Base-by-base conservation (phyloP, 1,140 invertebrate genomes). In the Papilio xuthus region DNA sequence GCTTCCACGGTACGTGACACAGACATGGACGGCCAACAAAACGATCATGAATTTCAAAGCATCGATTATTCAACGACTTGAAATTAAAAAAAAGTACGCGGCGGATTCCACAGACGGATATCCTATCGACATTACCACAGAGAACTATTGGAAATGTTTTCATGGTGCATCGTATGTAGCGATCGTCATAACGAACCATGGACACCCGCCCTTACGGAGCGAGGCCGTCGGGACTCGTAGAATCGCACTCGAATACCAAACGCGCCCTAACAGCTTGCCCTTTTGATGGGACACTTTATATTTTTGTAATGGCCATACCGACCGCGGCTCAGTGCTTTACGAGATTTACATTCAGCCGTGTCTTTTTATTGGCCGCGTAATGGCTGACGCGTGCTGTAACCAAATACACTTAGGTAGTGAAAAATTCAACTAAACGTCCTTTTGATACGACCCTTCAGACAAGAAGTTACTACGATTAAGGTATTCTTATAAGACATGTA, bases 251-350 rank as follows among this genome's bases (percentile, higher is more conserved):
- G 89, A 89, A 88, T 89, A 88, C 90, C 88, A 89, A 93, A 90
- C 88, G 86, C 82, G 82, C 80, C 67, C 84, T 81, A 80, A 86
- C 86, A 71, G 83, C 82, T 84, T 85, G 89, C 85, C 86, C 86
- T 89, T 86, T 91, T 89, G 86, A 91, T 91, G 90, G 89, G 91
- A 93, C 92, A 93, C 85, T 92, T 92, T 90, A 89, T 89, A 89
- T 91, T 89, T 90, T 91, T 85, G 84, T 89, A 92, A 92, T 86
- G 87, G 88, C 88, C 79, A 78, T 76, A 77, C 81, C 84, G 75
- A 86, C 86, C 84, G 86, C 86, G 80, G 72, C 81, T 86, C 81
- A 87, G 80, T 84, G 82, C 84, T 86, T 90, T 90, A 91, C 87
- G 89, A 86, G 89, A 90, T 89, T 92, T 92, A 92, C 89, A 92